Conservation (phyloP, 2,113 vertebrate species). For the Dipodomys stephensi region DNA sequence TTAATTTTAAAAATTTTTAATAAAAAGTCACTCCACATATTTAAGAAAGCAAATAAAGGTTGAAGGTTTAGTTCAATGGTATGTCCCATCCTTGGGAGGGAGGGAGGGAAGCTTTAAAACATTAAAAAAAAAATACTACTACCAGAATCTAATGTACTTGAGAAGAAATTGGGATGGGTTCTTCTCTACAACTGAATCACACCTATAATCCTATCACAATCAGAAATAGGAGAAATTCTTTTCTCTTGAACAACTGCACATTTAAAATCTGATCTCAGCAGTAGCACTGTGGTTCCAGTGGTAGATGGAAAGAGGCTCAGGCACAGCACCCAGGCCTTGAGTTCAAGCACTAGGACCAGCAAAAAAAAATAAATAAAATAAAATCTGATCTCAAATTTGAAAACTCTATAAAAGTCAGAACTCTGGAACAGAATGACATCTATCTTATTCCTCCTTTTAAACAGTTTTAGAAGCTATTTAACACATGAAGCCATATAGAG, state of each 20-base stretch:
- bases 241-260: conserved; percentile 2
- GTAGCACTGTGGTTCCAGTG: too few relatives aligned
- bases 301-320: too few relatives aligned
- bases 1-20: not conserved
- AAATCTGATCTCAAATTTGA: conserved; percentile 49
- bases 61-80: not conserved
- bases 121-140: not conserved
- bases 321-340: too few relatives aligned
- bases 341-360: too few relatives aligned
- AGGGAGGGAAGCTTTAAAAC: not conserved
- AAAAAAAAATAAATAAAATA: too few relatives aligned
- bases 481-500: not conserved
- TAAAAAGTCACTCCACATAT: conserved; percentile 36
- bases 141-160: not conserved
- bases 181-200: not conserved
- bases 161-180: not conserved
- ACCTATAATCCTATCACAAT: not conserved
- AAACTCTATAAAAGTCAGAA: conserved; percentile 39
- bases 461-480: conserved; percentile 32
- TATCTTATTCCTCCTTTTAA: conserved; percentile 39
- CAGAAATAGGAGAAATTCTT: not conserved
- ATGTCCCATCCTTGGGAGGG: not conserved
- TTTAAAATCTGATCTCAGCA: conserved; percentile 10
- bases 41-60: conserved; percentile 22
- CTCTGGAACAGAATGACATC: conserved; percentile 24